Percentiles rank a stretch among this genome's conserved stretches.
Evolutionary conservation across 2,797 vertebrate species (phyloP).

Genomic region (Pseudochromis fuscus): DNA sequence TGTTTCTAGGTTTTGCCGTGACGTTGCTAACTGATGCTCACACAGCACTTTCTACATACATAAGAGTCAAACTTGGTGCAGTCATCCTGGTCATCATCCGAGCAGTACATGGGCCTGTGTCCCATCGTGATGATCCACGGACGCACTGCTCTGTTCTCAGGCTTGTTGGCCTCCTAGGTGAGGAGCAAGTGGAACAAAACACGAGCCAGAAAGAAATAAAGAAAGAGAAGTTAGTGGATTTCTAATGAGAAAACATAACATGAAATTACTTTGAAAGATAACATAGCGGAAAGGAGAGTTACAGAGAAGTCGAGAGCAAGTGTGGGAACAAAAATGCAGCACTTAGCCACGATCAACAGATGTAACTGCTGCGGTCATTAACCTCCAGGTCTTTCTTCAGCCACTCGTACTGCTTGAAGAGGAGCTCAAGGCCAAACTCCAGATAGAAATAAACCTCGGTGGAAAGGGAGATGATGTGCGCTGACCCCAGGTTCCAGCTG

Average conservation of each 20-base stretch:
- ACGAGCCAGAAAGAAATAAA: background rate
- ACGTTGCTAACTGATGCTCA: no score
- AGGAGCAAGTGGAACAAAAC: background rate
- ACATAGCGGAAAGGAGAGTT: constrained; percentile 14
- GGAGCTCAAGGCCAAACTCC: constrained; percentile 85
- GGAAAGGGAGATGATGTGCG: constrained; percentile 91
- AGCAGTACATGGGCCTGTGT: constrained; percentile 95
- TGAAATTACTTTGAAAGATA: background rate
- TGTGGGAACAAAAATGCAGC: constrained; percentile 24
- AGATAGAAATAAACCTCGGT: constrained; percentile 93
- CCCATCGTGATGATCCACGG: constrained; percentile 96
- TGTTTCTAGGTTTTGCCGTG: no score
- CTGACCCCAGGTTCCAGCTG: constrained; percentile 91
- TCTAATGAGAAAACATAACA: background rate
- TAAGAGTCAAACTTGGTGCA: constrained; percentile 87
- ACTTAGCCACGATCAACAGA: constrained; percentile 21
- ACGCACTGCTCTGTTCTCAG: constrained; percentile 80
- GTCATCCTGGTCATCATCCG: constrained; percentile 90
- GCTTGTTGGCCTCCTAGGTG: constrained; percentile 86
- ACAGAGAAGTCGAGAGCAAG: background rate
- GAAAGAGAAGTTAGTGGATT: background rate
- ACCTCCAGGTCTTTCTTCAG: constrained; percentile 90
- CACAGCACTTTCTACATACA: no score
- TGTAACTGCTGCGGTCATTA: constrained; percentile 22
- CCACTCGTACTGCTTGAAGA: constrained; percentile 90